Evolutionary conservation across 2,797 vertebrate genomes (phyloP).

Genomic region (Crocodylus rhombifer): DNA sequence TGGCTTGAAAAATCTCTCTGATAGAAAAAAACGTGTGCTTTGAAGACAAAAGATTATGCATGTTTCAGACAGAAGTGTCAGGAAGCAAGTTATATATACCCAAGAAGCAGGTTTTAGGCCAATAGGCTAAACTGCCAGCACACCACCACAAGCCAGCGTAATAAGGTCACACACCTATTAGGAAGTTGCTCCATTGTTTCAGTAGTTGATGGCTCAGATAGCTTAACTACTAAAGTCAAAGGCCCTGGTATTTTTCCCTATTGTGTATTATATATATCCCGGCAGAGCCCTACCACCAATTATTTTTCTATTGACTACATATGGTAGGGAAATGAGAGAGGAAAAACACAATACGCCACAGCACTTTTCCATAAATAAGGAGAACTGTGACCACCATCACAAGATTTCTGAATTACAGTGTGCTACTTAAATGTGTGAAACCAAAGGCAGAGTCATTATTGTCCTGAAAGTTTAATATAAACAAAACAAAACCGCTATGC

Average conservation of each 20-base stretch:
- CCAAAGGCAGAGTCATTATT: slow-evolving; percentile 68
- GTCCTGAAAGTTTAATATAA: slow-evolving; percentile 55
- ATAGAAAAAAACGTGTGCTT: background rate
- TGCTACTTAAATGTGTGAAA: slow-evolving; percentile 57
- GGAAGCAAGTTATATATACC: slow-evolving; percentile 19
- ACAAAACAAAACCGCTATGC: slow-evolving; percentile 4
- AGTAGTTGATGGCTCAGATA: background rate
- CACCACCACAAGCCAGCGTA: slow-evolving; percentile 18
- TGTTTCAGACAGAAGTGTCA: slow-evolving; percentile 15
- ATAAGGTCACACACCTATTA: background rate
- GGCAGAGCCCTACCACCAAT: background rate
- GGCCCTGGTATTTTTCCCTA: background rate
- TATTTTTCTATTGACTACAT: slow-evolving; percentile 15
- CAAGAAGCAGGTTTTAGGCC: background rate
- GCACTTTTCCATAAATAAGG: slow-evolving; percentile 23
- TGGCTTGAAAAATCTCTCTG: background rate
- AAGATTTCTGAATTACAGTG: slow-evolving; percentile 25
- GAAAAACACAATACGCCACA: slow-evolving; percentile 28
- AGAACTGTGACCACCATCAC: slow-evolving; percentile 16
- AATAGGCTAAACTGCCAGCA: background rate
- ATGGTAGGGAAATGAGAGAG: slow-evolving; percentile 42
- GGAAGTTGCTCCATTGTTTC: slow-evolving; percentile 3
- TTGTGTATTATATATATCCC: background rate
- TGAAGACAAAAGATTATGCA: background rate
- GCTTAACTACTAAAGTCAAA: background rate